Evolutionary conservation across 37 sponge, comb jelly and placozoan genomes (phyloP), one percentile per base, ranked within the genome.

Genomic region (Sycon ciliatum): DNA sequence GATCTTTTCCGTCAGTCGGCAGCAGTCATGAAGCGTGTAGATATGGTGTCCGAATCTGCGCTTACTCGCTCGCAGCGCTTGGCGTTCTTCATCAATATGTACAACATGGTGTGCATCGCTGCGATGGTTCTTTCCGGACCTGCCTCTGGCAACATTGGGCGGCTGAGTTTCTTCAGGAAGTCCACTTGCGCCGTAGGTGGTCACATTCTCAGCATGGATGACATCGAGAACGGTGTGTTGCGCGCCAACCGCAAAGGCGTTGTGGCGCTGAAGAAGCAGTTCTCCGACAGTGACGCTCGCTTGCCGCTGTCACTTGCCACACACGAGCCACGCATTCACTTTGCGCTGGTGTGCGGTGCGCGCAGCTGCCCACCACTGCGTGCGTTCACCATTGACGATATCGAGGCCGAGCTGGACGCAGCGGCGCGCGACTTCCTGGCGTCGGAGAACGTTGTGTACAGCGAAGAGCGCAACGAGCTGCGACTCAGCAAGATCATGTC

Each of bases 151-250:
- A 49, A 64, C 36, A n/a, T 36, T 4, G 27, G 7, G 3, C 22
- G 75, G 46, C 36, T 38, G 16, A 20, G 31, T 28, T 74, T 64
- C 39, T 74, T 74, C 61, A 74, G 61, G 2, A 74, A 61, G 28
- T 62, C 61, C 13, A 74, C 64, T 39, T 74, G 61, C 32, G 52
- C 46, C 13, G 61, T 74, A 20, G 75, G 52, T 20, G 75, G 75
- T 13, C 52, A 64, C 42, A 74, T 61, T 9, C 61, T 61, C 39
- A 54, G 64, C 4, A 38, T 74, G 31, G 61, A 74, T 32, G 75
- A 74, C 6, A 74, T 74, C 32, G 75, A 74, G 27, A 74, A 74
- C 34, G 75, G 75, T 38, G 65, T 74, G 6, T 28, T 74, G 61
- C 63, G 75, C 5, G 75, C 49, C 3, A 74, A 74, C 61, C 6